Conservation (phyloP, 2,113 vertebrate species). For the Chionis minor region DNA sequence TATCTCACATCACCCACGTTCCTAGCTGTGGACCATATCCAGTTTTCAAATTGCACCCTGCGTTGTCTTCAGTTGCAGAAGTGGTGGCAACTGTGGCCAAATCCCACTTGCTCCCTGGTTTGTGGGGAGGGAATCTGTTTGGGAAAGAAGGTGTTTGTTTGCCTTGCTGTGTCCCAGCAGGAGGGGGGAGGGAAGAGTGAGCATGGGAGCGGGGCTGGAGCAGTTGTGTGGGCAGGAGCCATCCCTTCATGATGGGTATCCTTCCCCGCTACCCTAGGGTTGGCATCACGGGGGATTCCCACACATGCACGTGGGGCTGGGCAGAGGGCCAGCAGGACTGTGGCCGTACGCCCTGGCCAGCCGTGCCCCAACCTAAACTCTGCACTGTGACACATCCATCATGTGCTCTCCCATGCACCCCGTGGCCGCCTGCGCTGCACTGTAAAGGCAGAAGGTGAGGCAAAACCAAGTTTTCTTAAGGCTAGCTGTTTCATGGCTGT, state of each 20-base stretch:
- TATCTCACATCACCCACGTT: background rate
- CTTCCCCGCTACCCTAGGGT: background rate
- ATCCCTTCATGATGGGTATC: background rate
- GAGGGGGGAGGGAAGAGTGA: background rate
- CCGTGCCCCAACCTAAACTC: accelerated
- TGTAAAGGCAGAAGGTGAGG: background rate
- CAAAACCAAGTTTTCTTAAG: background rate
- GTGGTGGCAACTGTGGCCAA: background rate
- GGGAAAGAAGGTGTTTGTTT: background rate
- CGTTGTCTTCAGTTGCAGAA: background rate
- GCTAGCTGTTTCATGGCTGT: accelerated
- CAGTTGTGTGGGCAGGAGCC: accelerated
- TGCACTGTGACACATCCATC: accelerated
- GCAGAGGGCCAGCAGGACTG: background rate
- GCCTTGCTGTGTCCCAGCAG: background rate
- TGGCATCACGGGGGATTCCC: accelerated
- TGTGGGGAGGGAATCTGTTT: background rate
- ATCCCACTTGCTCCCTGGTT: background rate
- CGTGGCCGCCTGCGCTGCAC: background rate
- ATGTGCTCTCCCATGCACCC: accelerated
- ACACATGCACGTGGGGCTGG: accelerated
- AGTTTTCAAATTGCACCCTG: background rate
- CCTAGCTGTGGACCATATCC: background rate
- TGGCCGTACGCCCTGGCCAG: accelerated
- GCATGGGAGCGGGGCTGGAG: background rate